These are phyloP conservation scores for Chrysocyon brachyurus DNA, from an alignment of 2,797 vertebrate species.

Conservation along the genomic window DNA sequence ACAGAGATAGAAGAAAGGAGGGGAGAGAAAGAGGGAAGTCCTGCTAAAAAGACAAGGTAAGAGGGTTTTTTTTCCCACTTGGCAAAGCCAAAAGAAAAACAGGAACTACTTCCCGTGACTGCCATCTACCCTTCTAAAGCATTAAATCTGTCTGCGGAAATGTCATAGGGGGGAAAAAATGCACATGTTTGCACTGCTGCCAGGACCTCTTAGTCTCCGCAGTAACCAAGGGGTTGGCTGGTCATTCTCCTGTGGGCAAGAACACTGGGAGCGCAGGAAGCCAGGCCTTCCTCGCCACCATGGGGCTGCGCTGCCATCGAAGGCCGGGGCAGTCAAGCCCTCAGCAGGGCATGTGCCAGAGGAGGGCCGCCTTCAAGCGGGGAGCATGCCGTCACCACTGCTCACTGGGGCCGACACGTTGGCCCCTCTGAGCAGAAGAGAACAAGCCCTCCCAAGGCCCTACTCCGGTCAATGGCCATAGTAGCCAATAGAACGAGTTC, in stretches of 20 bases:
- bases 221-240: neutral
- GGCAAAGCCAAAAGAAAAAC: neutral
- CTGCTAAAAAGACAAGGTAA: neutral
- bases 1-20: neutral
- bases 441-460: neutral
- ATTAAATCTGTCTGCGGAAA: slow-evolving; percentile 20
- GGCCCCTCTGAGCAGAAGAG: neutral
- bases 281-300: neutral
- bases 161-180: neutral
- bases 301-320: neutral
- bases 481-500: neutral
- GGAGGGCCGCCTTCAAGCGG: neutral
- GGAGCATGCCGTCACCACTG: neutral
- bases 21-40: neutral
- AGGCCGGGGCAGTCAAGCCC: neutral
- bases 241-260: neutral
- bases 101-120: slow-evolving; percentile 1
- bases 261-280: neutral
- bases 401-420: neutral
- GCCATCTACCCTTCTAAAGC: neutral
- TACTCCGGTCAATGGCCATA: neutral
- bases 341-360: neutral
- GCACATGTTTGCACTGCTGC: neutral
- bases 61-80: neutral
- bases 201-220: neutral